Conservation (phyloP, 2,888 invertebrate genomes). For the Pomacea canaliculata region DNA sequence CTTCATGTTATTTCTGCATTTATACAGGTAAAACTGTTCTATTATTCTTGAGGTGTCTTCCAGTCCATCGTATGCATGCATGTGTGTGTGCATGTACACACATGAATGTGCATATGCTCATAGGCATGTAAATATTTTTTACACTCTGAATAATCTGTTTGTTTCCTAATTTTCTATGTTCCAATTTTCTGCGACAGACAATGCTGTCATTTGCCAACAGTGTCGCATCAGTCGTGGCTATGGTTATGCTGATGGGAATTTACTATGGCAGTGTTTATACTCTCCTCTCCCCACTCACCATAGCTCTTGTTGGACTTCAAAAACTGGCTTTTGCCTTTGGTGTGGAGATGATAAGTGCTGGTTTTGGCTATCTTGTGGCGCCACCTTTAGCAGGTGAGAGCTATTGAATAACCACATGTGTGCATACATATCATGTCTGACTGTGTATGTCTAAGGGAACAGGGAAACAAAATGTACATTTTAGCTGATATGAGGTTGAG, state of each 20-base stretch:
- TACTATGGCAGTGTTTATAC: constrained; percentile 28
- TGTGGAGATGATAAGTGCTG: constrained; percentile 34
- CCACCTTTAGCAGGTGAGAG: constrained; percentile 33
- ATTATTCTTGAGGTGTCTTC: neutral
- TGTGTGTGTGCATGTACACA: too few relatives aligned
- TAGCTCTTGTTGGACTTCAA: constrained; percentile 25
- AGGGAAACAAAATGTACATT: neutral
- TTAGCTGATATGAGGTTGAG: neutral
- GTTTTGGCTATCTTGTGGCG: constrained; percentile 31
- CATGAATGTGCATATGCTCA: too few relatives aligned
- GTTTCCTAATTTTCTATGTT: too few relatives aligned
- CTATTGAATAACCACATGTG: too few relatives aligned
- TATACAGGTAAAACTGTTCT: constrained; percentile 7
- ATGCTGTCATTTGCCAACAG: constrained; percentile 1
- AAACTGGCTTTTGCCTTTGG: constrained; percentile 32
- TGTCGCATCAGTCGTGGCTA: constrained; percentile 2
- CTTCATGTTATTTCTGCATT: constrained; percentile 19
- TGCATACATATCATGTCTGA: neutral
- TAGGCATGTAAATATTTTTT: too few relatives aligned
- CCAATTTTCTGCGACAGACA: neutral
- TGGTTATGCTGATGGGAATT: constrained; percentile 15
- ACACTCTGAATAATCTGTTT: too few relatives aligned
- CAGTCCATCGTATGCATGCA: too few relatives aligned
- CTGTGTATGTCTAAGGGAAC: neutral
- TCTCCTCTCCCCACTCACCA: constrained; percentile 26